A percentile compares a stretch with the other conserved stretches of the same genome.
Evolutionary conservation across 1,140 invertebrate species (phyloP).

Genomic region (Cotesia chilonis): DNA sequence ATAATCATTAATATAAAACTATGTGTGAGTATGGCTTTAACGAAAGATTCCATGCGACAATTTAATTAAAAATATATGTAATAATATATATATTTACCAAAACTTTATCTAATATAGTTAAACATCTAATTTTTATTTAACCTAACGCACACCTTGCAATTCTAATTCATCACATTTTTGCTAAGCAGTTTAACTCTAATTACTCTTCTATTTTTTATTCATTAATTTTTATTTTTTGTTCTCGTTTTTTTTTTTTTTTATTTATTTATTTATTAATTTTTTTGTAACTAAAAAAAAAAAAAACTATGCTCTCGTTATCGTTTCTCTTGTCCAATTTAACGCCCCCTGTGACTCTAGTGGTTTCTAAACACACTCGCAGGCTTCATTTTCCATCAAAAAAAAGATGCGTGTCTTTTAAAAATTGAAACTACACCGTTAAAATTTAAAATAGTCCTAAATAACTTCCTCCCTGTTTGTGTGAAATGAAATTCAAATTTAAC

Average conservation of each 20-base stretch:
- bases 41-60: slow-evolving; percentile 57
- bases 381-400: slow-evolving; percentile 22
- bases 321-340: slow-evolving; percentile 28
- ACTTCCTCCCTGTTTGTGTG: background rate
- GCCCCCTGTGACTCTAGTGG: slow-evolving; percentile 10
- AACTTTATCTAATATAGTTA: slow-evolving; percentile 43
- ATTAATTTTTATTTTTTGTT: slow-evolving; percentile 15
- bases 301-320: slow-evolving; percentile 16
- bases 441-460: background rate
- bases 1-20: slow-evolving; percentile 11
- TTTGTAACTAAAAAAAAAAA: too few species aligned
- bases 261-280: background rate
- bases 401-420: background rate
- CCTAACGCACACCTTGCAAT: slow-evolving; percentile 43
- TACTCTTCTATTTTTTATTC: background rate
- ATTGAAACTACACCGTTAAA: background rate
- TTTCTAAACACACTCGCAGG: slow-evolving; percentile 30
- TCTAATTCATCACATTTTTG: slow-evolving; percentile 44
- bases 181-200: background rate
- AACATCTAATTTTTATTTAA: slow-evolving; percentile 49
- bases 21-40: slow-evolving; percentile 42
- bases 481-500: too few species aligned
- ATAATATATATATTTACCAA: slow-evolving; percentile 44
- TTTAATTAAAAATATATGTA: slow-evolving; percentile 40
- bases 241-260: background rate